Conservation (phyloP, 2,113 vertebrate species). For the Tretioscincus oriximinensis region DNA sequence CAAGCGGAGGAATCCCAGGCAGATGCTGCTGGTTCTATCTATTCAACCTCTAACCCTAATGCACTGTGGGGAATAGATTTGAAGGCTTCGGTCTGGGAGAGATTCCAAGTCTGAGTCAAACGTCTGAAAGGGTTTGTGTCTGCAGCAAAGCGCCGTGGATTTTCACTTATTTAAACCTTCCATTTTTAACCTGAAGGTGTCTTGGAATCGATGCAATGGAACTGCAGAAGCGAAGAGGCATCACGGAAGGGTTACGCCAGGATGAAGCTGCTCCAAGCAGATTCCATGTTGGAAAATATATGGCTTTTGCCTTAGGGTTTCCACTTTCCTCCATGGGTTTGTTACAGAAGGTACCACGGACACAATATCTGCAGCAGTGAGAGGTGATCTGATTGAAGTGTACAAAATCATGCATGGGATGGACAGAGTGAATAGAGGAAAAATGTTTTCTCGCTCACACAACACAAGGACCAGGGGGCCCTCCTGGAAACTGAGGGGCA, state of each 20-base stretch:
- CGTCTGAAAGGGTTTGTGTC: neutral
- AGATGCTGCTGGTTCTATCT: neutral
- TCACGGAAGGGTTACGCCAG: too few relatives aligned
- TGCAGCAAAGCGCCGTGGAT: neutral
- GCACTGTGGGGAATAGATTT: neutral
- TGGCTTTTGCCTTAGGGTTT: neutral
- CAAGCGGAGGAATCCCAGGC: neutral
- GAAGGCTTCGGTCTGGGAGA: neutral
- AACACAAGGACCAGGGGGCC: too few relatives aligned
- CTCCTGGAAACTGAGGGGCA: too few relatives aligned
- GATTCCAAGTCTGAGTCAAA: constrained; percentile 1
- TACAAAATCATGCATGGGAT: too few relatives aligned
- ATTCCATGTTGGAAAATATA: neutral
- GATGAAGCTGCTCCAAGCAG: neutral
- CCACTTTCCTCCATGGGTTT: too few relatives aligned
- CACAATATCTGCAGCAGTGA: too few relatives aligned
- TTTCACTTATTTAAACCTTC: neutral
- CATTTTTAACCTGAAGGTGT: neutral
- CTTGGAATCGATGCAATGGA: neutral
- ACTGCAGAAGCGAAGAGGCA: neutral
- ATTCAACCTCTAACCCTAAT: constrained; percentile 1
- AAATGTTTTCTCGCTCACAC: too few relatives aligned
- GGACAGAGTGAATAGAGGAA: too few relatives aligned
- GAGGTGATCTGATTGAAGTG: too few relatives aligned
- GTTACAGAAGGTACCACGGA: too few relatives aligned